Evolutionary conservation across 2,888 invertebrate species (phyloP).

Genomic region (Kryphioiulus occultus): DNA sequence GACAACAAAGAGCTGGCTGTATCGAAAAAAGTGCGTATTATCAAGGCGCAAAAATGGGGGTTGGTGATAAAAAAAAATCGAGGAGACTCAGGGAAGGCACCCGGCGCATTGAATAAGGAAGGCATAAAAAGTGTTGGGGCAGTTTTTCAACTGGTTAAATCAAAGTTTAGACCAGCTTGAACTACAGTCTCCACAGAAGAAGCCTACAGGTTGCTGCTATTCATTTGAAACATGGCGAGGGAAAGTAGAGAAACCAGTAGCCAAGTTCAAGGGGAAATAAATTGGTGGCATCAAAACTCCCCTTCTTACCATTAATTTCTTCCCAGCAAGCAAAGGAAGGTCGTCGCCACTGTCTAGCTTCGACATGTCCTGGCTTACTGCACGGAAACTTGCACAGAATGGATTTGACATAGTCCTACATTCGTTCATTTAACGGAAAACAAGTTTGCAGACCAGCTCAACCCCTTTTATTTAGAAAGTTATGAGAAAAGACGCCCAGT

Average conservation of each 20-base stretch:
- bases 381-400: not conserved
- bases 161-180: not conserved
- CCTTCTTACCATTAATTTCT: conserved; percentile 12
- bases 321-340: not conserved
- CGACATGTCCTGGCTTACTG: not conserved
- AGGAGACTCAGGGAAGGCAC: not conserved
- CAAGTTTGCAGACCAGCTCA: not conserved
- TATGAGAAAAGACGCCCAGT: not conserved
- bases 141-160: not conserved
- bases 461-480: not conserved
- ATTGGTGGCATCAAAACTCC: conserved; percentile 27
- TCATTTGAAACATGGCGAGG: not conserved
- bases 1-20: conserved; percentile 30
- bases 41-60: not conserved
- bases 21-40: conserved; percentile 14
- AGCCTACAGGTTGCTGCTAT: conserved; percentile 14
- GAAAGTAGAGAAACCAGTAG: conserved; percentile 22
- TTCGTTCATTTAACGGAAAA: not conserved
- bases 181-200: not conserved
- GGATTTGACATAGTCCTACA: not conserved
- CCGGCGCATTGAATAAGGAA: not conserved
- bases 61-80: not conserved
- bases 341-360: conserved; percentile 20
- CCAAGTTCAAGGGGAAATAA: conserved; percentile 37
- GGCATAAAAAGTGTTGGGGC: not conserved